Conservation (phyloP, 2,888 invertebrate genomes). For the Smittia sp. region DNA sequence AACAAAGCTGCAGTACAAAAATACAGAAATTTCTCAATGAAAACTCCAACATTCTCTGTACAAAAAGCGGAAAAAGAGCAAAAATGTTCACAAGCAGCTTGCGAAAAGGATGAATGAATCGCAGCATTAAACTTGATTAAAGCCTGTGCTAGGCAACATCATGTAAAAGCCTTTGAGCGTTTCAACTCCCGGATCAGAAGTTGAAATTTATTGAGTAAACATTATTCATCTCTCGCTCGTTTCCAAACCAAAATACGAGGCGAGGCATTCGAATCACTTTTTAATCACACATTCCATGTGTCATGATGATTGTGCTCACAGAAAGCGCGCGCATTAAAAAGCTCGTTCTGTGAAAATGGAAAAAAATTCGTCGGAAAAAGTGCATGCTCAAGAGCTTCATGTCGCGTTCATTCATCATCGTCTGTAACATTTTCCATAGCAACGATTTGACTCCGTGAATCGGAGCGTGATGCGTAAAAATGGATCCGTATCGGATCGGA, state of each 20-base stretch:
- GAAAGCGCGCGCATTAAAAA: neutral
- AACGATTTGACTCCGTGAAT: no score
- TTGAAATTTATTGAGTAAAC: constrained; percentile 6
- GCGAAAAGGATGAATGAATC: neutral
- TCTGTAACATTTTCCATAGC: no score
- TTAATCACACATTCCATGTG: neutral
- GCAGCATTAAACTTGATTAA: neutral
- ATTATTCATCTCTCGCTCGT: neutral
- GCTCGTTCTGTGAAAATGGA: neutral
- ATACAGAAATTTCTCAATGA: no score
- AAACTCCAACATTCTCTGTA: no score
- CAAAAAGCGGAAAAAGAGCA: neutral
- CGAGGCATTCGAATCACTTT: neutral
- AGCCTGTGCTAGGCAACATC: neutral
- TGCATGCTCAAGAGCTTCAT: no score
- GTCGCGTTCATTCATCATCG: no score
- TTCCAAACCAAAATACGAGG: neutral
- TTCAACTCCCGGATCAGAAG: neutral
- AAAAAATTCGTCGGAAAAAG: neutral
- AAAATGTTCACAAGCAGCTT: neutral
- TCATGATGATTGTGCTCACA: neutral
- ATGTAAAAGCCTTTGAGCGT: neutral
- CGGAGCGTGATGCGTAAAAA: no score
- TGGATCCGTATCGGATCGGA: no score
- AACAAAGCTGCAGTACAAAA: no score